Evolutionary conservation across 2,113 vertebrate genomes (phyloP).

Genomic region (Peromyscus leucopus): DNA sequence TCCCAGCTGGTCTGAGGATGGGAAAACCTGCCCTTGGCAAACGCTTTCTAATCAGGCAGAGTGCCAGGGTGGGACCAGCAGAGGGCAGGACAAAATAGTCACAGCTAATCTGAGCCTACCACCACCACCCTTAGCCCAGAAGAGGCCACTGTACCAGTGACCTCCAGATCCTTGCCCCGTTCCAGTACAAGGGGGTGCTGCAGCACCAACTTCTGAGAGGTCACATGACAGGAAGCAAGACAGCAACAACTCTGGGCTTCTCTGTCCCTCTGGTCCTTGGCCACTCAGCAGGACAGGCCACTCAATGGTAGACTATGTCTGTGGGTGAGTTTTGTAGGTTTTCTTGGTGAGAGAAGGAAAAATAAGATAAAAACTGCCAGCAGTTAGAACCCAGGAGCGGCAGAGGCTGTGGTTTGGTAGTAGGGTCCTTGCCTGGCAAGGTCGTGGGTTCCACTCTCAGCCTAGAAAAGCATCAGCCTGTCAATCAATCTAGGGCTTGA

Average conservation of each 20-base stretch:
- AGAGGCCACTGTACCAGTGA: accelerated
- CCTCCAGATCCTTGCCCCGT: accelerated
- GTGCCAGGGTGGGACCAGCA: accelerated
- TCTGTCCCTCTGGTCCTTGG: not conserved
- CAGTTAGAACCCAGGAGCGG: not conserved
- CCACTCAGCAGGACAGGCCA: not conserved
- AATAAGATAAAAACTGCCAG: no score
- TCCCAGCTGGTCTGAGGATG: not conserved
- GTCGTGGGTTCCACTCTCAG: not conserved
- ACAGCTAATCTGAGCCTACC: accelerated
- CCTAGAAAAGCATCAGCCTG: not conserved
- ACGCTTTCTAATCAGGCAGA: not conserved
- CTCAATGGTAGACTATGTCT: not conserved
- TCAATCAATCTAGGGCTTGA: not conserved
- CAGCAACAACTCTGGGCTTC: accelerated
- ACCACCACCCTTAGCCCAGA: not conserved
- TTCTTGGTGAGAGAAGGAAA: not conserved
- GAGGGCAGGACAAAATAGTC: not conserved
- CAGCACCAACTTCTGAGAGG: accelerated
- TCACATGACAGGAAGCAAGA: not conserved
- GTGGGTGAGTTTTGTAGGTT: accelerated
- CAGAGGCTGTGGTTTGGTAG: no score
- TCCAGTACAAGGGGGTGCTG: not conserved
- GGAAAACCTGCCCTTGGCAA: not conserved
- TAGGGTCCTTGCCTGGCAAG: no score